phyloP scores from a whole-genome alignment of 2,113 vertebrate genomes.

The Zeus faber region DNA sequence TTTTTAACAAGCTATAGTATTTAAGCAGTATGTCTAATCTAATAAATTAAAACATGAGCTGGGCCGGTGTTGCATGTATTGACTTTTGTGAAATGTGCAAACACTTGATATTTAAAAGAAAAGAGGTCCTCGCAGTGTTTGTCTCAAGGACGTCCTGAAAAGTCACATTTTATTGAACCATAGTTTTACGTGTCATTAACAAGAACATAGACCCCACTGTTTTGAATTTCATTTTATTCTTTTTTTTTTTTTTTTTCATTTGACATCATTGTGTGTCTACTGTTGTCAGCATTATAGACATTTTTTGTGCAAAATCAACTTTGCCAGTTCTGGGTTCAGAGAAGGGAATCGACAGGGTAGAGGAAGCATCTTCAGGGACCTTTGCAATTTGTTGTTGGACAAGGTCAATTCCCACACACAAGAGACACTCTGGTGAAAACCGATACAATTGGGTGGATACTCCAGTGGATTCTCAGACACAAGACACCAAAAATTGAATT shows the following conservation, averaged over 20 bases:
- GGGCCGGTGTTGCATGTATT: background rate
- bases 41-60: constrained; percentile 3
- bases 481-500: background rate
- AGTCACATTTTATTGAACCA: constrained; percentile 60
- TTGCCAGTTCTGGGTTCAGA: constrained; percentile 10
- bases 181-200: constrained; percentile 31
- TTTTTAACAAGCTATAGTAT: background rate
- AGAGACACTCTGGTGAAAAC: background rate
- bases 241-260: constrained; percentile 31
- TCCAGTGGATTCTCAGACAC: constrained; percentile 10
- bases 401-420: background rate
- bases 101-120: too few relatives aligned
- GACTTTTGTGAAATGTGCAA: background rate
- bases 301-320: constrained; percentile 29
- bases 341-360: constrained; percentile 11
- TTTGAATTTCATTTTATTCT: background rate
- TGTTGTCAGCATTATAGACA: constrained; percentile 21
- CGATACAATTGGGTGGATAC: background rate
- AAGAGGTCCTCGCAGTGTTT: background rate
- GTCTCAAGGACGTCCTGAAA: constrained; percentile 47
- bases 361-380: constrained; percentile 5
- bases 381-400: background rate
- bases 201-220: constrained; percentile 35
- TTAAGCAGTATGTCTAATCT: background rate
- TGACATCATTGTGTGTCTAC: constrained; percentile 32